Percentiles rank a stretch among this genome's conserved stretches.
These are phyloP conservation scores for Megalops cyprinoides DNA, from an alignment of 2,797 vertebrate species.

Conservation along the genomic window DNA sequence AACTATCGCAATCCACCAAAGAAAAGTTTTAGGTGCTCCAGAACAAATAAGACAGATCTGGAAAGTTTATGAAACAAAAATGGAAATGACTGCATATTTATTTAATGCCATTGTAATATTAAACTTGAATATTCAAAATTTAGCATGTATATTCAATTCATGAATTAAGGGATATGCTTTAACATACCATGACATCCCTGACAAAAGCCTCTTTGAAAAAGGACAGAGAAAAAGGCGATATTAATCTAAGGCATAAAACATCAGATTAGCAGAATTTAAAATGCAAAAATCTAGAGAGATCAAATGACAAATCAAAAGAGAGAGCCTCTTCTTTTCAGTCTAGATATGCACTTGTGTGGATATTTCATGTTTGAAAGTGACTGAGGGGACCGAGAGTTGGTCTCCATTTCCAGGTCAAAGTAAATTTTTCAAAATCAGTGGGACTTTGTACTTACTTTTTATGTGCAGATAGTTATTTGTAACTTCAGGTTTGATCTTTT, in stretches of 20 bases:
- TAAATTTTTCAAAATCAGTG: conserved; percentile 31
- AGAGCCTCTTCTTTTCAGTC: not conserved
- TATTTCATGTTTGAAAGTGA: conserved; percentile 28
- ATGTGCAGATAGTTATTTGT: conserved; percentile 10
- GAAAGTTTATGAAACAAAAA: not conserved
- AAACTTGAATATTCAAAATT: not conserved
- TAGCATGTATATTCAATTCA: not conserved
- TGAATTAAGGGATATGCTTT: too few relatives aligned
- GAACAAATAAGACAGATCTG: too few relatives aligned
- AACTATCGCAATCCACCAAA: too few relatives aligned
- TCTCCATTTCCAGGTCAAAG: conserved; percentile 26
- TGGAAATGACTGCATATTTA: not conserved
- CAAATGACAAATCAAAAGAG: conserved; percentile 23
- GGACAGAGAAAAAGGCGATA: not conserved
- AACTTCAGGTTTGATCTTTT: not conserved
- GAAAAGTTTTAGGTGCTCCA: too few relatives aligned
- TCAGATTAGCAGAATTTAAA: conserved; percentile 16
- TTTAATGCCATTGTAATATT: not conserved
- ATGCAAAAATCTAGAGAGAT: conserved; percentile 27
- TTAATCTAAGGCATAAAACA: conserved; percentile 21
- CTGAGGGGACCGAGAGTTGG: conserved; percentile 7
- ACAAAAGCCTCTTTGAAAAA: conserved; percentile 24
- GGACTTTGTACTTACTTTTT: not conserved
- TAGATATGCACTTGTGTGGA: conserved; percentile 3
- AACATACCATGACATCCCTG: not conserved